Conservation (phyloP, 2,113 vertebrate genomes). For the Grammomys dolichurus region DNA sequence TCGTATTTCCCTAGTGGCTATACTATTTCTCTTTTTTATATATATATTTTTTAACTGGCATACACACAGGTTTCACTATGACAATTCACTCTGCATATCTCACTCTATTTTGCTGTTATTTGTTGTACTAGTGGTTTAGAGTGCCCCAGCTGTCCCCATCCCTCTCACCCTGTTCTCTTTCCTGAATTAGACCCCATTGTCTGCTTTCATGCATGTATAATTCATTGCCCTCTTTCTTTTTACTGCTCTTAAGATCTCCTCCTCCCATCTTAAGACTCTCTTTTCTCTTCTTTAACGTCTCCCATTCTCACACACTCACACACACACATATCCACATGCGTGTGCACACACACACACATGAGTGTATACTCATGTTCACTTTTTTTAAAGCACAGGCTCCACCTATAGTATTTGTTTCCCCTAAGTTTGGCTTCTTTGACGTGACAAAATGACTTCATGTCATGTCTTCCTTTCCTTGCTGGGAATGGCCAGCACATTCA, state of each 20-base stretch:
- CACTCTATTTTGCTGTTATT: background rate
- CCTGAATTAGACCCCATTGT: background rate
- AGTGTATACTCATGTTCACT: background rate
- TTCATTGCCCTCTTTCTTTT: background rate
- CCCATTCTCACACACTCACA: background rate
- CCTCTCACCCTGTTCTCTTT: background rate
- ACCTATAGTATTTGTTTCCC: background rate
- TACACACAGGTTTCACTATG: background rate
- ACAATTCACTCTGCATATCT: background rate
- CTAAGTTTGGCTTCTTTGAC: background rate
- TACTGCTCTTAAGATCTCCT: background rate
- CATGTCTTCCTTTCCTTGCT: background rate
- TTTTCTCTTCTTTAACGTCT: background rate
- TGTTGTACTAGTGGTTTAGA: background rate
- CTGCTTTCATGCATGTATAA: background rate
- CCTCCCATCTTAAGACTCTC: background rate
- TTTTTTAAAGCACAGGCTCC: background rate
- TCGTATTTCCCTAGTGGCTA: background rate
- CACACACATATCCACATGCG: background rate
- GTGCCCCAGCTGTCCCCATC: too few species aligned
- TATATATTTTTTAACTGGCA: background rate
- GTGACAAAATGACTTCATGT: background rate
- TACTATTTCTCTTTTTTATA: background rate
- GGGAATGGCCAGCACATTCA: slow-evolving; percentile 19
- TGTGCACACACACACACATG: background rate